Base-by-base conservation (phyloP, 2,888 invertebrate species). In the Cylloceria caligata region DNA sequence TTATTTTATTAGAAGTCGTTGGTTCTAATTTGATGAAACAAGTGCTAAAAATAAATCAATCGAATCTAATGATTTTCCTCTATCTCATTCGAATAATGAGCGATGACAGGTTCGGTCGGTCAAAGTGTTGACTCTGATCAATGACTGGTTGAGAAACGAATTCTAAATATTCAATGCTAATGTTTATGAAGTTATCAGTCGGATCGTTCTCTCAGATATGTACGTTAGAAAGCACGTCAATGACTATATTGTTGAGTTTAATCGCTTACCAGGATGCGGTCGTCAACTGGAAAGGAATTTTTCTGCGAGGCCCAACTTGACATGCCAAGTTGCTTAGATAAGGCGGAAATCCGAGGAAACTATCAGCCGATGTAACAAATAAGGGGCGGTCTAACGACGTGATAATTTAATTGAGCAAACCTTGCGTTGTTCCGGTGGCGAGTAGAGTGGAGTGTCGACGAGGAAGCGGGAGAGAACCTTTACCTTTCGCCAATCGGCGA, bases 401-500 rank as follows among this genome's bases (percentile, higher is more conserved):
- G 60, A 80, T 83, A 83, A 83, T 83, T 76, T 64, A 79, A 83
- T 83, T 72, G 67, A 55, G 49, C 55, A 39, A 62, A 67, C 57
- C 80, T 74, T 65, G 47, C 13, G 42, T 11, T 30, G 49, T 24
- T 27, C 39, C 39, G 39, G 7, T 42, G 34, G 24, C 9, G 16
- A 45, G 52, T 52, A n/a, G 55, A 68, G 71, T 55, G 45, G 64
- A 68, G 72, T 64, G 39, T 19, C 77, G 69, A 42, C 30, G 42
- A 75, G 34, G 34, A 34, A 34, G 27, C 39, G 11, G n/a, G 45
- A 42, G n/a, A 30, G 24, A n/a, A 71, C 47, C 76, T 76, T 80
- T 73, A 80, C 72, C 80, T 68, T 80, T 49, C 80, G 80, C 72
- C 83, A 83, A 83, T 80, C 83, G 75, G 72, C 30, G 71, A 72